phyloP scores from a whole-genome alignment of 2,888 invertebrate genomes.

The Proisotoma minuta region DNA sequence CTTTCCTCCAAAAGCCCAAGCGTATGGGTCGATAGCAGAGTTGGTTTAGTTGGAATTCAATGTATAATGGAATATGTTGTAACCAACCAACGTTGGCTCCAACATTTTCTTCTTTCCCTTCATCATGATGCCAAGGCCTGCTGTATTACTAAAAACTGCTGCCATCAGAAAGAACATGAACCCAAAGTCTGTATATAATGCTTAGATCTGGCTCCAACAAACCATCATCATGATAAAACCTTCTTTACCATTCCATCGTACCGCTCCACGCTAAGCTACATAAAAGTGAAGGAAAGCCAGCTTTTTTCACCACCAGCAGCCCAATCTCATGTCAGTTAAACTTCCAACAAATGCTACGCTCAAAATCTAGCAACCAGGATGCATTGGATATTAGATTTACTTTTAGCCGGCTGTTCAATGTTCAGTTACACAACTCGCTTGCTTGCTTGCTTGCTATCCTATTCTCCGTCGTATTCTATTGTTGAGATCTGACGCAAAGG shows the following conservation, averaged over 20 bases:
- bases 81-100: constrained; percentile 1
- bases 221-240: constrained; percentile 4
- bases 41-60: not conserved
- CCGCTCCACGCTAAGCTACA: constrained; percentile 4
- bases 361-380: not conserved
- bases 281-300: not conserved
- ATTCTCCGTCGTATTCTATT: too few relatives aligned
- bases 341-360: not conserved
- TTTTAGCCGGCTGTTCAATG: not conserved
- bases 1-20: not conserved
- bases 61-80: constrained; percentile 6
- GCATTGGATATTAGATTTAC: constrained; percentile 5
- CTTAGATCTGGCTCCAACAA: not conserved
- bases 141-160: not conserved
- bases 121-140: not conserved
- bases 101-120: not conserved
- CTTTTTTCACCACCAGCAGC: constrained; percentile 1
- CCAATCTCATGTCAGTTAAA: not conserved
- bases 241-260: constrained; percentile 6
- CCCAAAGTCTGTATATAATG: not conserved
- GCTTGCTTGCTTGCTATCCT: not conserved
- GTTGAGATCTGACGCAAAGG: too few relatives aligned
- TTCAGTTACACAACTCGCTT: not conserved
- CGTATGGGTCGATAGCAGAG: constrained; percentile 11
- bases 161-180: not conserved